These are phyloP conservation scores for Cyanoderma ruficeps DNA, from an alignment of 2,113 vertebrate species.

Conservation along the genomic window DNA sequence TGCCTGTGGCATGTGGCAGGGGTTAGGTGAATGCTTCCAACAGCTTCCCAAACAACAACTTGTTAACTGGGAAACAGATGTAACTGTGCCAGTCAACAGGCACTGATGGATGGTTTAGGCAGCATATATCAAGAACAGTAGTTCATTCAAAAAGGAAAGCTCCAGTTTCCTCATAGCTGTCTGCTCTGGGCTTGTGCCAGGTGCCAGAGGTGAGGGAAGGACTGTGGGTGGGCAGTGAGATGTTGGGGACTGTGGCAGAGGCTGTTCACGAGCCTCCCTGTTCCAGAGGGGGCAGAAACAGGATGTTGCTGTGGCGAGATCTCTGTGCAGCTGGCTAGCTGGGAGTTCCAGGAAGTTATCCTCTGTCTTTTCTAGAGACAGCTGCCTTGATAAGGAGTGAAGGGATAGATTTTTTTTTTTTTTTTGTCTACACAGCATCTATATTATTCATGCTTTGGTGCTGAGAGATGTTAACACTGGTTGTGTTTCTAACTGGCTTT, in stretches of 20 bases:
- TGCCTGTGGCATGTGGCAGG: neutral
- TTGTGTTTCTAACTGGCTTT: neutral
- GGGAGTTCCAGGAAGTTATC: neutral
- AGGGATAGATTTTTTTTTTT: neutral
- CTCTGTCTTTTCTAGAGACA: neutral
- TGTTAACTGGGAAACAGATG: neutral
- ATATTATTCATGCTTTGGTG: rapidly evolving
- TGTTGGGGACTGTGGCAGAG: neutral
- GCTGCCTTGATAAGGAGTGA: neutral
- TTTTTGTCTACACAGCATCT: neutral
- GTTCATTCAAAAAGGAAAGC: neutral
- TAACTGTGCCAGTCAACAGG: neutral
- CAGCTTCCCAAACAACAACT: neutral
- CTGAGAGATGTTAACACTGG: neutral
- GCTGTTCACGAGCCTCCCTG: neutral
- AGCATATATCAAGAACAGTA: neutral
- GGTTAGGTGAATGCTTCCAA: neutral
- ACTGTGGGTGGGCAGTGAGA: neutral
- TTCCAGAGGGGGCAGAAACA: neutral
- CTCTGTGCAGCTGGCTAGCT: neutral
- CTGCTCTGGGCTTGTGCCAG: neutral
- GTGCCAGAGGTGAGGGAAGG: neutral
- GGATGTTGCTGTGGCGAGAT: neutral
- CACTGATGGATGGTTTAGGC: neutral
- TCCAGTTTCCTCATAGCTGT: neutral